These are phyloP conservation scores for Protonibea diacanthus DNA, from an alignment of 2,797 vertebrate genomes.

Conservation along the genomic window DNA sequence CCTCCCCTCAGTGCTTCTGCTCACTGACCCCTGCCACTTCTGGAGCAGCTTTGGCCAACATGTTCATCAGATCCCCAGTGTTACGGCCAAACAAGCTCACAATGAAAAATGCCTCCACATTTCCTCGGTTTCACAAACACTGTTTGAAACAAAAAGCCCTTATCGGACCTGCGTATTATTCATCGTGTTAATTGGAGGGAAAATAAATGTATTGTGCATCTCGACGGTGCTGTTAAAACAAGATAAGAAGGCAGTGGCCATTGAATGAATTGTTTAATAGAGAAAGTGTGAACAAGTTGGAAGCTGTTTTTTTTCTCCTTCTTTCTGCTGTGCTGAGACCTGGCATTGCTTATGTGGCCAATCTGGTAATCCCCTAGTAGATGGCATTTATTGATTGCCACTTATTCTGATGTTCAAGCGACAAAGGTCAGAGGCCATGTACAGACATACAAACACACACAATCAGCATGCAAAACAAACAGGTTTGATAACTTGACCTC, in stretches of 20 bases:
- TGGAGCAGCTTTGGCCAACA: constrained; percentile 65
- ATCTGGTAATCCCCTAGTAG: constrained; percentile 56
- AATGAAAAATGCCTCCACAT: constrained; percentile 85
- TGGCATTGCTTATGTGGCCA: constrained; percentile 37
- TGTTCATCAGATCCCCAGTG: constrained; percentile 70
- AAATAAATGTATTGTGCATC: constrained; percentile 85
- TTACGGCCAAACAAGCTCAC: constrained; percentile 79
- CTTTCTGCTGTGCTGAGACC: constrained; percentile 22
- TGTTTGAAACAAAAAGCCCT: constrained; percentile 84
- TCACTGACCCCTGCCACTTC: constrained; percentile 71
- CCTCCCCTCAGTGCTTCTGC: constrained; percentile 39
- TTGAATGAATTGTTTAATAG: constrained; percentile 75
- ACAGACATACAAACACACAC: neutral
- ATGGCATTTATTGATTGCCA: constrained; percentile 45
- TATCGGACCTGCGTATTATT: constrained; percentile 86
- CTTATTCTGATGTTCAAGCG: constrained; percentile 24
- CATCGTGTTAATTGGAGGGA: constrained; percentile 84
- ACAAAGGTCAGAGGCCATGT: constrained; percentile 34
- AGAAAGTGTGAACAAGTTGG: constrained; percentile 79
- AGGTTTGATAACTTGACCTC: neutral
- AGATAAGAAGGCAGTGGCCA: constrained; percentile 83
- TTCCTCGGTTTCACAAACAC: constrained; percentile 84
- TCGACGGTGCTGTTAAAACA: constrained; percentile 85
- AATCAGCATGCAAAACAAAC: constrained; percentile 19
- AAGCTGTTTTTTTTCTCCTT: constrained; percentile 45